A percentile compares a stretch with the other conserved stretches of the same genome.
phyloP scores from a whole-genome alignment of 2,888 invertebrate species.

The Aradus depressus region DNA sequence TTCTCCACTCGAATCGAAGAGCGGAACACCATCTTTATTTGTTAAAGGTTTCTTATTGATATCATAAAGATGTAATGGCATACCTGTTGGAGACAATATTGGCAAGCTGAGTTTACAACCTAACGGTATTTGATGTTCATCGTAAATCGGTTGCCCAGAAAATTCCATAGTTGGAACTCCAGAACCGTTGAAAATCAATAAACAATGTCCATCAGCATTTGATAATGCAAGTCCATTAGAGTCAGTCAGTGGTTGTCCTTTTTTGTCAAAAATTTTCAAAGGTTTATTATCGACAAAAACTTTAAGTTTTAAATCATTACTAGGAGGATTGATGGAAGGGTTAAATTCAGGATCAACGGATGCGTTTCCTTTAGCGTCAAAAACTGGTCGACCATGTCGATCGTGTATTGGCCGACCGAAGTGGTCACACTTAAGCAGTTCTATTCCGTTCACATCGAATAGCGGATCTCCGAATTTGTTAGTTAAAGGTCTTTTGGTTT shows the following conservation, averaged over 20 bases:
- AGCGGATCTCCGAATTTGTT: constrained; percentile 19
- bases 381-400: constrained; percentile 2
- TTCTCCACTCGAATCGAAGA: not conserved
- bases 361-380: constrained; percentile 7
- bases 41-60: not conserved
- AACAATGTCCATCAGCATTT: constrained; percentile 2
- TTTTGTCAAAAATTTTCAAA: constrained; percentile 20
- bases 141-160: too few relatives aligned
- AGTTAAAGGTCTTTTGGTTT: constrained; percentile 18
- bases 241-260: constrained; percentile 21
- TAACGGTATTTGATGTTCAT: too few relatives aligned
- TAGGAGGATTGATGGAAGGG: constrained; percentile 7
- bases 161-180: not conserved
- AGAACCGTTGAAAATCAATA: not conserved
- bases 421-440: constrained; percentile 14
- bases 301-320: constrained; percentile 7
- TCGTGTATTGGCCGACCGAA: constrained; percentile 17
- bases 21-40: not conserved
- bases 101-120: too few relatives aligned
- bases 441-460: constrained; percentile 10
- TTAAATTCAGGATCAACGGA: constrained; percentile 8
- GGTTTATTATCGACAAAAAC: constrained; percentile 15
- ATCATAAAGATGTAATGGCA: too few relatives aligned
- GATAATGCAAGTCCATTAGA: constrained; percentile 1
- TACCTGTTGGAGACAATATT: too few relatives aligned